phyloP scores from a whole-genome alignment of 2,797 vertebrate genomes.

The Gymnopithys bicolor region DNA sequence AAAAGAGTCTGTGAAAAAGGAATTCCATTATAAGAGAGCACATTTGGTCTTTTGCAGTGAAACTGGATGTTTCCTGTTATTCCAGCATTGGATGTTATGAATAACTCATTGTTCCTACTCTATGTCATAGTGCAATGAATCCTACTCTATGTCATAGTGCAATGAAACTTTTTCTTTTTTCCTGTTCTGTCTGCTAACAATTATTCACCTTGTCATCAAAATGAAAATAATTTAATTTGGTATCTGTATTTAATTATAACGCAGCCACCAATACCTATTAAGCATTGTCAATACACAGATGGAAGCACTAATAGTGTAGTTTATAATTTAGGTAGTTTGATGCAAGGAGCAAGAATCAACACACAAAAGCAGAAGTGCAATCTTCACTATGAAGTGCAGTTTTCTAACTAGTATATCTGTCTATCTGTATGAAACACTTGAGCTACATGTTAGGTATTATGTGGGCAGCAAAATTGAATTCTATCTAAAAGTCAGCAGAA shows the following conservation, averaged over 20 bases:
- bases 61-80: not conserved
- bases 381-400: not conserved
- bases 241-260: not conserved
- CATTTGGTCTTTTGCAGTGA: not conserved
- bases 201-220: not conserved
- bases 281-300: not conserved
- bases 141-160: not conserved
- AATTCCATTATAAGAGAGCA: not conserved
- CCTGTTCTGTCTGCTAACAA: not conserved
- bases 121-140: not conserved
- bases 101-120: not conserved
- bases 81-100: not conserved
- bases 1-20: not conserved
- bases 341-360: not conserved
- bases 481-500: not conserved
- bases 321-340: not conserved
- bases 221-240: not conserved
- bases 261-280: not conserved
- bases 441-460: not conserved
- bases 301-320: not conserved
- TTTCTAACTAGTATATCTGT: not conserved
- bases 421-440: not conserved
- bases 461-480: not conserved
- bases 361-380: rapidly evolving
- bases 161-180: not conserved